phyloP scores from a whole-genome alignment of 1,140 invertebrate species.

The Eurosta solidaginis region DNA sequence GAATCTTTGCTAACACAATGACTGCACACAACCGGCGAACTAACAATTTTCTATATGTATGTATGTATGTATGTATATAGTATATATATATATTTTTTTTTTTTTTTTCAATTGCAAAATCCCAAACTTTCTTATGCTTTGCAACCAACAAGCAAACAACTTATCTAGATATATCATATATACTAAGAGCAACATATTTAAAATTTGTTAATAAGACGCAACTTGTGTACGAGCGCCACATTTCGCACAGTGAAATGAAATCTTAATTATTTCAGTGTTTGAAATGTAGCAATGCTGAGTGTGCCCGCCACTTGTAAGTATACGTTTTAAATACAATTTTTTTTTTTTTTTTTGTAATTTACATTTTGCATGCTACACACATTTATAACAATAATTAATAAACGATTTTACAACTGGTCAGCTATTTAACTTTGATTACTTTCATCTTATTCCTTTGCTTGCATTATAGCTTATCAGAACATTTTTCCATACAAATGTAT shows the following conservation, averaged over 20 bases:
- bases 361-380: neutral
- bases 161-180: neutral
- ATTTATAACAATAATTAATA: neutral
- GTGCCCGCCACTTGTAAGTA: neutral
- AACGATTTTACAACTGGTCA: too few relatives aligned
- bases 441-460: too few relatives aligned
- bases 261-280: neutral
- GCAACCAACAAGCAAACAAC: slow-evolving; percentile 25
- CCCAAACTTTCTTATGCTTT: neutral
- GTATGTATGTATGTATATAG: too few relatives aligned
- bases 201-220: neutral
- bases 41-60: too few relatives aligned
- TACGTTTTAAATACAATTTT: neutral
- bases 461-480: too few relatives aligned
- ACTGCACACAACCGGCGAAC: too few relatives aligned
- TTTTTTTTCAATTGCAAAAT: slow-evolving; percentile 8
- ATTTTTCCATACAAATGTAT: too few relatives aligned
- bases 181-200: neutral
- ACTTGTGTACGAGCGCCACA: neutral
- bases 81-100: neutral
- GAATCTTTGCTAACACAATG: too few relatives aligned
- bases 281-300: slow-evolving; percentile 5
- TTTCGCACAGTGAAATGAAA: slow-evolving; percentile 18
- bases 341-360: neutral
- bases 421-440: too few relatives aligned